A percentile compares a stretch with the other conserved stretches of the same genome.
These are phyloP conservation scores for Ericerus pela DNA, from an alignment of 1,140 invertebrate genomes.

Conservation along the genomic window DNA sequence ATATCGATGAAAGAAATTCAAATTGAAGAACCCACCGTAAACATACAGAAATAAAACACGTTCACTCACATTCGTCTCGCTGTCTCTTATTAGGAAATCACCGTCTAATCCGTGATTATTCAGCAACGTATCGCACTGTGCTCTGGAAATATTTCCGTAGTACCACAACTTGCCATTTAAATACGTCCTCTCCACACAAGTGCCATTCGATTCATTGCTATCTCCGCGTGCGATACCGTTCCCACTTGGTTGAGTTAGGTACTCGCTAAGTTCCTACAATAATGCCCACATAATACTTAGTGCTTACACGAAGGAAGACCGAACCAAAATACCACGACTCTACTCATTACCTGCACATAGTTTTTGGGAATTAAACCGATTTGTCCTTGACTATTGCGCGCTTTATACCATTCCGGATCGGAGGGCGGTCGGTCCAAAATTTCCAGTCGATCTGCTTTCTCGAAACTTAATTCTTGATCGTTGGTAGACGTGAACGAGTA, in stretches of 20 bases:
- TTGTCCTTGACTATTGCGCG: slow-evolving; percentile 78
- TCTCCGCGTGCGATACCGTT: slow-evolving; percentile 27
- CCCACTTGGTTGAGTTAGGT: slow-evolving; percentile 54
- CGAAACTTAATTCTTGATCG: slow-evolving; percentile 91
- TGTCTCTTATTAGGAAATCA: slow-evolving; percentile 95
- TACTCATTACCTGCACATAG: slow-evolving; percentile 80
- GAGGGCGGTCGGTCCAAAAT: slow-evolving; percentile 86
- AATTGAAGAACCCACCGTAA: too few species aligned
- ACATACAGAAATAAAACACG: neutral
- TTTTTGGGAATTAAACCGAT: slow-evolving; percentile 90
- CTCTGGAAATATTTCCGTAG: slow-evolving; percentile 85
- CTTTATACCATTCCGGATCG: slow-evolving; percentile 95
- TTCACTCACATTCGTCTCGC: slow-evolving; percentile 89
- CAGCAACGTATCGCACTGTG: slow-evolving; percentile 85
- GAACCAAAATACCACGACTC: too few species aligned
- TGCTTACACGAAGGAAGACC: too few species aligned
- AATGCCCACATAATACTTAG: too few species aligned
- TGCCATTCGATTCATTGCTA: slow-evolving; percentile 19
- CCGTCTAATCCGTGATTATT: slow-evolving; percentile 90
- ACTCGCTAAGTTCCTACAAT: slow-evolving; percentile 61
- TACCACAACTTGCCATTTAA: slow-evolving; percentile 82
- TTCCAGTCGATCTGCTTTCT: slow-evolving; percentile 87
- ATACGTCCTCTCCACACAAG: slow-evolving; percentile 45
- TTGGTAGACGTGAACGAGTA: slow-evolving; percentile 91
- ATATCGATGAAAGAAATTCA: too few species aligned